A percentile compares a stretch with the other conserved stretches of the same genome.
Evolutionary conservation across 2,888 invertebrate species (phyloP).

Genomic region (Pyralis farinalis): DNA sequence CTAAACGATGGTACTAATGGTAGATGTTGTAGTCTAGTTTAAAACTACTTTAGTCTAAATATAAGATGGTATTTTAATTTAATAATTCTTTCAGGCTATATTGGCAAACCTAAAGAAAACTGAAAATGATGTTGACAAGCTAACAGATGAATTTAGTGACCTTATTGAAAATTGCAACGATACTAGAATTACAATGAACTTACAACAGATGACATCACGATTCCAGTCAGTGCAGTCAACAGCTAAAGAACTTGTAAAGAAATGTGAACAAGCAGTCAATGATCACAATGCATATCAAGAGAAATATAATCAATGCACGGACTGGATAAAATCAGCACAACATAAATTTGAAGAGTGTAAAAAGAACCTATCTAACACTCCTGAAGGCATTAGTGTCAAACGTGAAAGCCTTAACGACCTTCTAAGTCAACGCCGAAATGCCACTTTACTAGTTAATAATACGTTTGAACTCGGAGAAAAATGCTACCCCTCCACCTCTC

Average conservation of each 20-base stretch:
- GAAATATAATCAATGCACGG: conserved; percentile 91
- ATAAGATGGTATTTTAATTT: conserved; percentile 8
- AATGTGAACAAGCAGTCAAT: conserved; percentile 92
- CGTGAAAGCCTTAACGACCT: conserved; percentile 87
- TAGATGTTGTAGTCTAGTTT: conserved; percentile 72
- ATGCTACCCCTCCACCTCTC: conserved; percentile 91
- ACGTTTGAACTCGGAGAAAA: conserved; percentile 94
- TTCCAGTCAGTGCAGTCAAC: conserved; percentile 95
- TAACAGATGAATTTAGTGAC: conserved; percentile 92
- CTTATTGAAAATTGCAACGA: conserved; percentile 92
- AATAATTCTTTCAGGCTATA: conserved; percentile 81
- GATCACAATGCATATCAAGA: conserved; percentile 91
- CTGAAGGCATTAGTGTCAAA: conserved; percentile 86
- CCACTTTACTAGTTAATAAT: conserved; percentile 88
- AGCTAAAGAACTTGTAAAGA: conserved; percentile 93
- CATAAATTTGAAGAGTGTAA: conserved; percentile 85
- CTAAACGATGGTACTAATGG: conserved; percentile 53
- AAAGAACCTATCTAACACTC: conserved; percentile 82
- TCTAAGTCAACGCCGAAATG: conserved; percentile 87
- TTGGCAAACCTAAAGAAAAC: conserved; percentile 90
- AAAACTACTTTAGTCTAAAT: conserved; percentile 15
- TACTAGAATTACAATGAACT: conserved; percentile 91
- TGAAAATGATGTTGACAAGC: conserved; percentile 92
- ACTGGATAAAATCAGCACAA: conserved; percentile 90
- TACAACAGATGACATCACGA: conserved; percentile 93